Conservation (phyloP, 2,797 vertebrate genomes). For the Tenualosa thibaudeaui region DNA sequence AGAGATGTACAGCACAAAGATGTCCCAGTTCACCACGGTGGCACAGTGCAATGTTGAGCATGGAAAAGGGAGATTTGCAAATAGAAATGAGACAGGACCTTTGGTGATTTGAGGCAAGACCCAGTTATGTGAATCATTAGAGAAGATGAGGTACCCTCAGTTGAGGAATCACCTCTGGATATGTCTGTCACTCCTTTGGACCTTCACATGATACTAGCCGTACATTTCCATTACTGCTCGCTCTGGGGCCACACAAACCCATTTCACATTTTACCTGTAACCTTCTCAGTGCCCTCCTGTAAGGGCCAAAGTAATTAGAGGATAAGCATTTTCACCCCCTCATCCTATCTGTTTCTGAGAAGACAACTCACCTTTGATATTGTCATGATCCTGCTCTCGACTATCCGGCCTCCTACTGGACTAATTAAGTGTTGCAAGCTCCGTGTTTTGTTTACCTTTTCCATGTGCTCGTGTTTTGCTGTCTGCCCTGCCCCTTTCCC, state of each 20-base stretch:
- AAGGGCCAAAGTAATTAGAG: not conserved
- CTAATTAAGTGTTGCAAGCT: too few relatives aligned
- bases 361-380: not conserved
- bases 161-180: conserved; percentile 27
- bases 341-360: not conserved
- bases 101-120: conserved; percentile 43
- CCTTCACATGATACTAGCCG: not conserved
- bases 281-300: not conserved
- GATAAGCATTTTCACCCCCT: not conserved
- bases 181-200: not conserved
- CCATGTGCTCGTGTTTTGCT: too few relatives aligned
- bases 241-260: not conserved
- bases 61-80: conserved; percentile 42
- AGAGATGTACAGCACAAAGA: conserved; percentile 25
- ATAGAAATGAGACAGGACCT: conserved; percentile 47
- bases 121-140: conserved; percentile 50
- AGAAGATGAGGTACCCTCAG: conserved; percentile 43
- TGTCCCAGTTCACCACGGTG: conserved; percentile 37
- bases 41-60: conserved; percentile 43
- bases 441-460: too few relatives aligned
- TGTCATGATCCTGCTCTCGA: too few relatives aligned
- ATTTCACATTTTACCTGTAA: not conserved
- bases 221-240: not conserved
- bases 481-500: too few relatives aligned
- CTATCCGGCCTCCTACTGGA: too few relatives aligned